Base-by-base conservation (phyloP, 2,888 invertebrate genomes). In the Callyntrura sp. region DNA sequence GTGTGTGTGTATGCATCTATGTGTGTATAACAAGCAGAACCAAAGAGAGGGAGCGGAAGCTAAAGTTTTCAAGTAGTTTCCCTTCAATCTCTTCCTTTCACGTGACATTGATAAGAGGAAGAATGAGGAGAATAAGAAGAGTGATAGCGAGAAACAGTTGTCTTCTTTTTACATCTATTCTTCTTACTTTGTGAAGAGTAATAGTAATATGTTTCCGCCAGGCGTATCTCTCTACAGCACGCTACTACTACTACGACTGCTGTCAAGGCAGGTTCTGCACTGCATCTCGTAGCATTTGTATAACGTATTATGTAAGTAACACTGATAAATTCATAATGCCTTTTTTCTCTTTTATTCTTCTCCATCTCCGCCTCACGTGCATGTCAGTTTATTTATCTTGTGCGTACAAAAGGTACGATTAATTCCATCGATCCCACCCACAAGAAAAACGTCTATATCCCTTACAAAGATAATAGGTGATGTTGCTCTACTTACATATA, bases 1-100 rank as follows among this genome's bases (percentile, higher is more conserved):
- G n/a, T n/a, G n/a, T n/a, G n/a, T n/a, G n/a, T n/a, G n/a, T n/a
- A n/a, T n/a, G n/a, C n/a, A n/a, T n/a, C n/a, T 25, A 28, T 11
- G 65, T 65, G 65, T 65, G n/a, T 45, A 45, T 45, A 45, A 45
- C 45, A 45, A 60, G 28, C 28, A 28, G 14, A 5, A 11, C 25
- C 25, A 25, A n/a, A n/a, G n/a, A n/a, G 62, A 62, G 17, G 20
- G 12, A 20, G 57, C 65, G 83, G 83, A 88, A 88, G 78, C 68
- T 43, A 45, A 84, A 76, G 73, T 88, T 88, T 88, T 83, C 83
- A 88, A 88, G 73, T 76, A 88, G 88, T 88, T 88, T 88, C 76
- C 88, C 88, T 88, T 88, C 83, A 88, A 84, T 82, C 82, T 82
- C 82, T 81, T 55, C 60, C 51, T 25, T 76, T 87, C 88, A 65